A percentile compares a stretch with the other conserved stretches of the same genome.
These are phyloP conservation scores for Pachyuromys duprasi DNA, from an alignment of 2,797 vertebrate genomes.

Conservation along the genomic window DNA sequence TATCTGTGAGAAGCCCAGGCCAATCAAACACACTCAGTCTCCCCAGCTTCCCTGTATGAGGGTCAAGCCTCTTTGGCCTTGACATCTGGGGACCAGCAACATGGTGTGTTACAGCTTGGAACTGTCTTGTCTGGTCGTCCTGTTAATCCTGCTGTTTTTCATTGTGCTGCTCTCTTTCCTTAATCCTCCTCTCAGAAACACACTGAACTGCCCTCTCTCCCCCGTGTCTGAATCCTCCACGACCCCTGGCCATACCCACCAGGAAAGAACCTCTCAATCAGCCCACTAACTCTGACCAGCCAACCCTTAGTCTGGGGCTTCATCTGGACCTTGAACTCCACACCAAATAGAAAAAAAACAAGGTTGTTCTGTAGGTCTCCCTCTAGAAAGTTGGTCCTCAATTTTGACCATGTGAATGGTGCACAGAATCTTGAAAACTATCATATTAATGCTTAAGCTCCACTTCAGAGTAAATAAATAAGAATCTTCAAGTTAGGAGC, in stretches of 20 bases:
- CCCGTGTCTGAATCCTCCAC: not conserved
- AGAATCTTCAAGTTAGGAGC: not conserved
- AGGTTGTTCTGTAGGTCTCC: not conserved
- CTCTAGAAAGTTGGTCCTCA: not conserved
- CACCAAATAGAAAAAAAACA: not conserved
- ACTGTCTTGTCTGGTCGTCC: no score
- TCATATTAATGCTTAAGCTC: not conserved
- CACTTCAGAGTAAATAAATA: not conserved
- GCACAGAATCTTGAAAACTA: not conserved
- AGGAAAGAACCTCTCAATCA: not conserved
- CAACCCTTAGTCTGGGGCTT: not conserved
- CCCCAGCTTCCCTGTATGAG: not conserved
- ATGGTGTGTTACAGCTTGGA: rapidly evolving
- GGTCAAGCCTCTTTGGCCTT: not conserved
- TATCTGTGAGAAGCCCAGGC: not conserved
- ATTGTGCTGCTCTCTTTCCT: not conserved
- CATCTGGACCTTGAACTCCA: not conserved
- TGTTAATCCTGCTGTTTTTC: not conserved
- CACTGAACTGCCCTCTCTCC: no score
- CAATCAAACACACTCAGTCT: not conserved
- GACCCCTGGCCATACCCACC: not conserved
- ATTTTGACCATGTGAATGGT: not conserved
- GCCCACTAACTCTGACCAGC: not conserved
- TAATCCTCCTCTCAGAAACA: not conserved
- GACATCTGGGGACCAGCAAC: not conserved